Evolutionary conservation across 2,113 vertebrate genomes (phyloP), one percentile per base, ranked within the genome.

Genomic region (Kryptolebias marmoratus): DNA sequence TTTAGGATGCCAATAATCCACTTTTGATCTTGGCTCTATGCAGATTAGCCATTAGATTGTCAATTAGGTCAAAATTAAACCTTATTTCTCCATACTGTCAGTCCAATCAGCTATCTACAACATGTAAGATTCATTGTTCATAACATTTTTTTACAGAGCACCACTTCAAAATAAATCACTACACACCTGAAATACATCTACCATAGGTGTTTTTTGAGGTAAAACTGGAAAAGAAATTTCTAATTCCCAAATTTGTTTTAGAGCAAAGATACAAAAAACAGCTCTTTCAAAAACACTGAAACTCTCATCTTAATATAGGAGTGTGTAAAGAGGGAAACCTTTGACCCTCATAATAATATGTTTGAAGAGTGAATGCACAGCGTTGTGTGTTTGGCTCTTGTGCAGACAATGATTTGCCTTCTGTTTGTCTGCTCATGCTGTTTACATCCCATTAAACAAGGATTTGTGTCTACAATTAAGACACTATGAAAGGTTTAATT

Each of bases 371-470:
- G 75, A 74, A 83, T 65, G 73, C 80, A 68, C 53, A 69, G 63
- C 54, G n/a, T 87, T 27, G 79, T 80, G 79, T 81, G 71, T 67
- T 87, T 81, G 80, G 84, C 66, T 57, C 73, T 74, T 82, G 67
- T 66, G 77, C 71, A 82, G 59, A 87, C 71, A 88, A 7, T 9
- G 30, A 53, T 49, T 45, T 22, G 30, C 71, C 65, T 84, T 32
- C 27, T 42, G 64, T 62, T 73, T 76, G 79, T 84, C 79, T 80
- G 73, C 66, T 78, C 68, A 59, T 42, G 68, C 42, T 84, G 78
- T 90, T 90, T 84, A 83, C 71, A 53, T 85, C 90, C 81, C 73
- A 87, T 88, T 75, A 89, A 79, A 85, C 50, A 1, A 44, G 60
- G 64, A 81, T 77, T 71, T 57, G 64, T 86, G 79, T 89, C 63